phyloP scores from a whole-genome alignment of 2,888 invertebrate genomes.

The Antheraea assamensis region DNA sequence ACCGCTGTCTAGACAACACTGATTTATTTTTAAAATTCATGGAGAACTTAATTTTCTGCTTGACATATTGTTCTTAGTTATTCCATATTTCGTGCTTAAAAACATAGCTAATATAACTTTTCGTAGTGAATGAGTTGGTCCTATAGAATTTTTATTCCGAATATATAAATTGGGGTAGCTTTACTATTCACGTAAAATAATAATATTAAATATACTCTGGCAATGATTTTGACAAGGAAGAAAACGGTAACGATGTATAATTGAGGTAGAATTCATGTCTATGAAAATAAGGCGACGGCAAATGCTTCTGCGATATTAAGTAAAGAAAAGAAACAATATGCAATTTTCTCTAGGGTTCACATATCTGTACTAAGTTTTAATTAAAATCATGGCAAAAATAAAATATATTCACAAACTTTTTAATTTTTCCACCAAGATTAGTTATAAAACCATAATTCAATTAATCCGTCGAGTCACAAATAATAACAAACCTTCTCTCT shows the following conservation, averaged over 20 bases:
- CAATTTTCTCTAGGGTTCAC: neutral
- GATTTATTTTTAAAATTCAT: constrained; percentile 3
- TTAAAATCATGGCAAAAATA: neutral
- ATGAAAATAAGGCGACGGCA: neutral
- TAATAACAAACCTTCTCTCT: neutral
- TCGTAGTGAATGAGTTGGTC: too few relatives aligned
- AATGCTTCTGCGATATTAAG: neutral
- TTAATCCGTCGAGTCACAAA: neutral
- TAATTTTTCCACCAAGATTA: neutral
- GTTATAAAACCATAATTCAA: neutral
- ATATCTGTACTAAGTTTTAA: neutral
- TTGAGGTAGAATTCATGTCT: neutral
- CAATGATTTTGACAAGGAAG: neutral
- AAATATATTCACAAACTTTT: neutral
- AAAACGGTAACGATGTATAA: neutral
- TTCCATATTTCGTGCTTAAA: neutral
- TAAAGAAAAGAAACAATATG: neutral
- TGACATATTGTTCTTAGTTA: neutral
- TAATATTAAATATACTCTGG: neutral
- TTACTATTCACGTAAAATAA: too few relatives aligned
- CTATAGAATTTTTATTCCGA: too few relatives aligned
- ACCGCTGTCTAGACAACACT: constrained; percentile 10
- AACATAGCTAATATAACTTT: too few relatives aligned
- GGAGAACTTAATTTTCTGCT: neutral
- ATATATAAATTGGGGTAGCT: too few relatives aligned